Base-by-base conservation (phyloP, 64 coral and sea anemone species). In the Actinia equina region DNA sequence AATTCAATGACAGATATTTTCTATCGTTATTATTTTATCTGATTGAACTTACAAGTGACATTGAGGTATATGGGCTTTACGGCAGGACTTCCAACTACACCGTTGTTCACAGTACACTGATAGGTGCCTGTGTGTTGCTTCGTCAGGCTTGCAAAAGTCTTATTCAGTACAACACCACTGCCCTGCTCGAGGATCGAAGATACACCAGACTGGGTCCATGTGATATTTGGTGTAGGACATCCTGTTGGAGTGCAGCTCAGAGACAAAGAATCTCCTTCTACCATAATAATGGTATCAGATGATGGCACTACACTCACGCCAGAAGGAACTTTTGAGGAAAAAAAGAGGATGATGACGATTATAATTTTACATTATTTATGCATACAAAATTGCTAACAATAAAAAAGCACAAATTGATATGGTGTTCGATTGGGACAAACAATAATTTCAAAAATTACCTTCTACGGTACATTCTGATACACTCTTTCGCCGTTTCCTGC, bases 181-280 rank as follows among this genome's bases (percentile, higher is more conserved):
- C 54, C 54, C 54, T 56, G 54, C 54, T 15, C 51, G 2, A 82
- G 80, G 44, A 20, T 4, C 49, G 23, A 22, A 27, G 80, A 82
- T 44, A 2, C 44, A 42, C 80, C 80, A 22, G n/a, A 6, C 80
- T 82, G 49, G 2, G 80, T 82, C 80, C 80, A 82, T 25, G 80
- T 82, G 42, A 82, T 17, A 44, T 82, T 82, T 44, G 80, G 80
- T 49, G 80, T 82, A 1, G 80, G 80, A 54, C 80, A 82, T 22
- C 80, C 80, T 6, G 80, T 49, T 82, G 80, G 19, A 82, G 80
- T 82, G 18, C 80, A 82, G 80, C 44, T 82, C 17, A 82, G 20
- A 8, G 80, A 17, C 19, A 82, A 54, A 54, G 80, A 8, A 14
- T 46, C 5, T 20, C 80, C 80, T 44, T 82, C 80, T 7, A 8